Evolutionary conservation across 2,888 invertebrate species (phyloP).

Genomic region (Orchestes rusci): DNA sequence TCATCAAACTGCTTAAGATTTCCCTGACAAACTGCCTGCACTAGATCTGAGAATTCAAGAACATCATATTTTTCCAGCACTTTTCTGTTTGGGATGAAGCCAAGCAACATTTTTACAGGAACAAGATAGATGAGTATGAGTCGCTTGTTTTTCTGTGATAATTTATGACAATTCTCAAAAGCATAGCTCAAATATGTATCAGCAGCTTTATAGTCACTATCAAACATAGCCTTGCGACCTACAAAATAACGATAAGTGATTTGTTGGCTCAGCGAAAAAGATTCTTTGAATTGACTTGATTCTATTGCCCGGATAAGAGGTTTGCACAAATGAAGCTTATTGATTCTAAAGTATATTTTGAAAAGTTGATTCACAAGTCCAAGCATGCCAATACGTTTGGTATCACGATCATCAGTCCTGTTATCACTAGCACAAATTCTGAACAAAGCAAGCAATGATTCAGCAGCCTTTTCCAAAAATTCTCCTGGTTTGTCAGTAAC

Average conservation of each 20-base stretch:
- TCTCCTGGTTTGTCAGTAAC: conserved; percentile 52
- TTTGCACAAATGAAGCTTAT: conserved; percentile 81
- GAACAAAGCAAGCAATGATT: conserved; percentile 87
- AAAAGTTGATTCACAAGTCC: conserved; percentile 94
- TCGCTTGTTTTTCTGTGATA: conserved; percentile 78
- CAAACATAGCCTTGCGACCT: conserved; percentile 97
- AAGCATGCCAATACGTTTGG: conserved; percentile 94
- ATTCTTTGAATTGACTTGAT: conserved; percentile 81
- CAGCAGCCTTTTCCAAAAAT: conserved; percentile 87
- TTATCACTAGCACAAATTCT: conserved; percentile 93
- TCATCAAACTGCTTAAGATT: conserved; percentile 76
- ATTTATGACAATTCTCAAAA: conserved; percentile 81
- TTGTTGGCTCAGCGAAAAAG: conserved; percentile 85
- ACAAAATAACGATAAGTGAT: conserved; percentile 97
- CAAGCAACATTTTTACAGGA: conserved; percentile 95
- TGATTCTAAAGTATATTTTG: conserved; percentile 78
- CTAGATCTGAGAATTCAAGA: conserved; percentile 83
- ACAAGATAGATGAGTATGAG: conserved; percentile 91
- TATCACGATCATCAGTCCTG: conserved; percentile 80
- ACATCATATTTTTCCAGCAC: conserved; percentile 86
- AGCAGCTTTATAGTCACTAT: conserved; percentile 90
- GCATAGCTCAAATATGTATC: conserved; percentile 90
- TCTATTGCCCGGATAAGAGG: conserved; percentile 96
- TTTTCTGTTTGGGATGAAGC: conserved; percentile 81
- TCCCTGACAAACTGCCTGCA: conserved; percentile 82